phyloP scores from a whole-genome alignment of 1,140 invertebrate species.

The Hyphantria cunea region DNA sequence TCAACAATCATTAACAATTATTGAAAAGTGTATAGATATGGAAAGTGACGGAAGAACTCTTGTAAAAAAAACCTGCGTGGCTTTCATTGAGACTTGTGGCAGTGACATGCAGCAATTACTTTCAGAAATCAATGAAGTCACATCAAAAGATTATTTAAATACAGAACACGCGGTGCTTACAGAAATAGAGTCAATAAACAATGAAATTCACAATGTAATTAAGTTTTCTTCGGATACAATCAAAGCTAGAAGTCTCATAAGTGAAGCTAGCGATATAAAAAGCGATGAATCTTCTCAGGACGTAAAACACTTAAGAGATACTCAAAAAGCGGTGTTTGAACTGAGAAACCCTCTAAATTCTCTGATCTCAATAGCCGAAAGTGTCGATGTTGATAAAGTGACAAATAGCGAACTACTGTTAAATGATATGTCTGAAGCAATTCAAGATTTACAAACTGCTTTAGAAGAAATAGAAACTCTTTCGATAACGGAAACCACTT shows the following conservation, averaged over 20 bases:
- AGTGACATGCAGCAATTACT: constrained; percentile 77
- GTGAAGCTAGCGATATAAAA: constrained; percentile 79
- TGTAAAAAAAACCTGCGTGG: constrained; percentile 84
- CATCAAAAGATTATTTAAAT: constrained; percentile 37
- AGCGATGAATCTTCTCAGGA: constrained; percentile 71
- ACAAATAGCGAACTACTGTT: constrained; percentile 63
- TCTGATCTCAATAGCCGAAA: constrained; percentile 56
- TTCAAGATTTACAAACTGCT: constrained; percentile 79
- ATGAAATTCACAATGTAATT: constrained; percentile 79
- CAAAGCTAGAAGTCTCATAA: constrained; percentile 74
- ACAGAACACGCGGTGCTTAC: constrained; percentile 43
- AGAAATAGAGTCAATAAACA: constrained; percentile 71
- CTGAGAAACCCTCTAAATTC: constrained; percentile 68
- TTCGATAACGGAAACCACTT: constrained; percentile 59
- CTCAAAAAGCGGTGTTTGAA: constrained; percentile 77
- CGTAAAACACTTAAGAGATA: constrained; percentile 74
- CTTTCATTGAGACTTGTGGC: constrained; percentile 83
- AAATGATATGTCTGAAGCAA: constrained; percentile 78
- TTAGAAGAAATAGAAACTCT: constrained; percentile 75
- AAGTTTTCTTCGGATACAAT: constrained; percentile 80
- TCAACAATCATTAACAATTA: constrained; percentile 84
- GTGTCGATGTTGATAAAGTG: constrained; percentile 39
- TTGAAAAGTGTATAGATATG: constrained; percentile 86
- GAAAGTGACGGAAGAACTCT: constrained; percentile 85
- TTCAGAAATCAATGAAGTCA: constrained; percentile 45